These are phyloP conservation scores for Staurois parvus DNA, from an alignment of 2,797 vertebrate genomes.

Conservation along the genomic window DNA sequence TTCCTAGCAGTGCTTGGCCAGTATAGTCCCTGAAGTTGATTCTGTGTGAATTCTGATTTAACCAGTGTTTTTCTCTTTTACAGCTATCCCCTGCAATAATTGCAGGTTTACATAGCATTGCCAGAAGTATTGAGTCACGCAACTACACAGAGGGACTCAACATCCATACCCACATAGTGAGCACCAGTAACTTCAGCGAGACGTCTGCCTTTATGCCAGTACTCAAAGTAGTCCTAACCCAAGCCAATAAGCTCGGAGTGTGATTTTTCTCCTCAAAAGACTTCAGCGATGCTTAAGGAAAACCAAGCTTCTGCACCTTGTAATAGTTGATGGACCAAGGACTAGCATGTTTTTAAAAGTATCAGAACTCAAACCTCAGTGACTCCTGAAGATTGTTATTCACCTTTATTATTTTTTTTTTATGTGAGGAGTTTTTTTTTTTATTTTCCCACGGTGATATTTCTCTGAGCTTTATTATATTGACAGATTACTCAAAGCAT, in stretches of 20 bases:
- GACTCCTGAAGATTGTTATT: constrained; percentile 26
- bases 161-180: constrained; percentile 97
- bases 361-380: constrained; percentile 64
- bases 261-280: constrained; percentile 63
- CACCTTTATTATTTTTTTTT: constrained; percentile 6
- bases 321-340: constrained; percentile 32
- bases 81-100: constrained; percentile 94
- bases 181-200: constrained; percentile 98
- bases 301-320: constrained; percentile 34
- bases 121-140: constrained; percentile 85
- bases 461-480: constrained; percentile 23
- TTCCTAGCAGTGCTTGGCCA: too few relatives aligned
- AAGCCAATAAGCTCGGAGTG: constrained; percentile 94
- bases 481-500: constrained; percentile 35
- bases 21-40: too few relatives aligned
- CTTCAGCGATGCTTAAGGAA: constrained; percentile 4
- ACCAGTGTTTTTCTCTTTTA: constrained; percentile 57
- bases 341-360: constrained; percentile 59
- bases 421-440: constrained; percentile 8
- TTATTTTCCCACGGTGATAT: neutral
- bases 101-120: constrained; percentile 91
- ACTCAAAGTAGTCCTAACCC: constrained; percentile 95
- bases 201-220: constrained; percentile 98
- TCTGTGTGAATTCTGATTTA: neutral
- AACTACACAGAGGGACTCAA: constrained; percentile 89